phyloP scores from a whole-genome alignment of 2,113 vertebrate genomes.

The Aldabrachelys gigantea region DNA sequence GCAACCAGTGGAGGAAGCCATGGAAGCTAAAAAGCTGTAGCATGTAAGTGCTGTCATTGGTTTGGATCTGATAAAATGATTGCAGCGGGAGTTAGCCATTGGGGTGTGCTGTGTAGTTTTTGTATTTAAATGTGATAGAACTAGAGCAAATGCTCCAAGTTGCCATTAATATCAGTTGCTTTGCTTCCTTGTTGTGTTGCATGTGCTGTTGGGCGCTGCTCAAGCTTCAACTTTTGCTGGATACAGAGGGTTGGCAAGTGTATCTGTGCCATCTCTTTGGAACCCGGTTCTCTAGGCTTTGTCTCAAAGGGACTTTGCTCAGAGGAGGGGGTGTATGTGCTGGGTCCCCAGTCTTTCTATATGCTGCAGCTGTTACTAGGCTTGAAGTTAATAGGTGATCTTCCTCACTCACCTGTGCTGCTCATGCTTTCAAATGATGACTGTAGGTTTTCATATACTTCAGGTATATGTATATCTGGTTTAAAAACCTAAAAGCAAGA shows the following conservation, averaged over 20 bases:
- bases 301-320: background rate
- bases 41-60: too few species aligned
- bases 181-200: background rate
- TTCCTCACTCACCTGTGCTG: background rate
- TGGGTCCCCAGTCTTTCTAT: background rate
- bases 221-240: background rate
- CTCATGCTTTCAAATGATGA: background rate
- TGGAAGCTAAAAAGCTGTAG: background rate
- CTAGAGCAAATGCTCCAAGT: background rate
- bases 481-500: slow-evolving; percentile 60
- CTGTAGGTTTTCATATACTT: background rate
- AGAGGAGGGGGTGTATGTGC: background rate
- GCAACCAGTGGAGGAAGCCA: background rate
- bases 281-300: background rate
- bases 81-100: background rate
- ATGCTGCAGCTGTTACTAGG: background rate
- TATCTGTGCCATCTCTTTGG: background rate
- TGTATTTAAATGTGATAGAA: background rate
- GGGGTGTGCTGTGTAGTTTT: background rate
- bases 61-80: background rate
- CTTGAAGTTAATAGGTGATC: background rate
- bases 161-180: background rate
- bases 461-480: background rate
- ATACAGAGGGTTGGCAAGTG: fast-evolving
- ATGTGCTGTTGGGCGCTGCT: background rate